Conservation (phyloP, 2,888 invertebrate genomes). For the Scelioninae gen. 2 region DNA sequence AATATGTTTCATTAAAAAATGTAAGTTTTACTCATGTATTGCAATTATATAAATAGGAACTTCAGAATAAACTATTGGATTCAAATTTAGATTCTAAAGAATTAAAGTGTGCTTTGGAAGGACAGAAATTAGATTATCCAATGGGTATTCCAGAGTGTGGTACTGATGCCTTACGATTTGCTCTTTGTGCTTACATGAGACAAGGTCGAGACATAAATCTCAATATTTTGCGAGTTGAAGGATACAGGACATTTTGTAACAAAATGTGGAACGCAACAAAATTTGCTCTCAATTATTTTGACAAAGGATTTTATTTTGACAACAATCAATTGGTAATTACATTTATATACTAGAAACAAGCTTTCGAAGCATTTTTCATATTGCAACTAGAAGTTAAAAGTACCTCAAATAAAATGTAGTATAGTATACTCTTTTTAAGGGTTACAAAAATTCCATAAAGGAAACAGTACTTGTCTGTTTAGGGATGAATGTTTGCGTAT, state of each 20-base stretch:
- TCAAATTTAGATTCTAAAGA: conserved; percentile 93
- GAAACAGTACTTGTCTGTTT: no score
- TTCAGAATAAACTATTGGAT: conserved; percentile 84
- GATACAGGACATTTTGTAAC: conserved; percentile 98
- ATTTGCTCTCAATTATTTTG: conserved; percentile 88
- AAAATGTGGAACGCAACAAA: conserved; percentile 99
- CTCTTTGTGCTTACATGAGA: conserved; percentile 90
- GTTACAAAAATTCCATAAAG: no score
- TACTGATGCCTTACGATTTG: conserved; percentile 94
- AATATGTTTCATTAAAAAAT: no score
- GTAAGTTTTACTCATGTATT: no score
- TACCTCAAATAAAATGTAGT: no score
- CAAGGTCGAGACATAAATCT: conserved; percentile 97
- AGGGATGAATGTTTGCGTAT: no score
- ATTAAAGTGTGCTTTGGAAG: conserved; percentile 75
- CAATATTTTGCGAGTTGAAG: conserved; percentile 94
- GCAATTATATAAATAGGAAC: conserved; percentile 72
- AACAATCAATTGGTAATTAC: conserved; percentile 64
- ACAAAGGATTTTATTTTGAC: conserved; percentile 44
- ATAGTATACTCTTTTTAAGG: no score
- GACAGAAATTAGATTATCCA: conserved; percentile 79
- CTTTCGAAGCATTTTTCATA: no score
- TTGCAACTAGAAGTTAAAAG: no score
- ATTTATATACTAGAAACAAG: no score
- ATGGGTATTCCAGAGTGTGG: conserved; percentile 98